These are phyloP conservation scores for Erinaceus europaeus DNA, from an alignment of 2,113 vertebrate species.

Conservation along the genomic window DNA sequence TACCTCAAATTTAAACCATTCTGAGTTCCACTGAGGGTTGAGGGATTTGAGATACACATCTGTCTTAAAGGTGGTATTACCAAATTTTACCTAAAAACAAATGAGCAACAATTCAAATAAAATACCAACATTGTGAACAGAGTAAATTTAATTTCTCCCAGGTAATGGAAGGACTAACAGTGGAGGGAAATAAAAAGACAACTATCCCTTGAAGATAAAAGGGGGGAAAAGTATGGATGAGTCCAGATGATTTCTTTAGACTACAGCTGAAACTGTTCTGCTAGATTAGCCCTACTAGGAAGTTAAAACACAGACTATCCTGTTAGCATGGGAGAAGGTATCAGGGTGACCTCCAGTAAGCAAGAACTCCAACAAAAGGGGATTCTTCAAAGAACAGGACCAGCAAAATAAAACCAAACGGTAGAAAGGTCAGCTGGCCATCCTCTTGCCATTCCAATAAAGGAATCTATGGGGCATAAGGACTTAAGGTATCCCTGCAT, in stretches of 20 bases:
- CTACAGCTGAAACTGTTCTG: not conserved
- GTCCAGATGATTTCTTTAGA: not conserved
- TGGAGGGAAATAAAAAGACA: not conserved
- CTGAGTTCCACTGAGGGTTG: slow-evolving; percentile 99
- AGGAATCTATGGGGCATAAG: not conserved
- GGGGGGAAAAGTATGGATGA: not conserved
- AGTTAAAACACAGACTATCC: not conserved
- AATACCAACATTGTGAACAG: not conserved
- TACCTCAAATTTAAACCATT: slow-evolving; percentile 99
- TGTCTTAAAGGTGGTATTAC: slow-evolving; percentile 98
- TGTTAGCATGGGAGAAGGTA: not conserved
- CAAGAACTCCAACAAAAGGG: not conserved
- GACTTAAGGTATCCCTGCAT: not conserved
- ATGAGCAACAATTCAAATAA: slow-evolving; percentile 37
- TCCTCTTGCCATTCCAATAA: not conserved
- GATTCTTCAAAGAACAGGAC: not conserved
- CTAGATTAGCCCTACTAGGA: not conserved
- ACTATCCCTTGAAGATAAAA: not conserved
- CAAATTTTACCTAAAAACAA: slow-evolving; percentile 94
- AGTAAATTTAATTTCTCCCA: not conserved
- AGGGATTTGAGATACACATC: slow-evolving; percentile 97
- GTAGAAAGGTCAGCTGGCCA: not conserved
- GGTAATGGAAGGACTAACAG: not conserved
- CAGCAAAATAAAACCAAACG: not conserved
- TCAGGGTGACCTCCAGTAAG: not conserved